Conservation (phyloP, 2,797 vertebrate species). For the Phyllotis vaccarum region DNA sequence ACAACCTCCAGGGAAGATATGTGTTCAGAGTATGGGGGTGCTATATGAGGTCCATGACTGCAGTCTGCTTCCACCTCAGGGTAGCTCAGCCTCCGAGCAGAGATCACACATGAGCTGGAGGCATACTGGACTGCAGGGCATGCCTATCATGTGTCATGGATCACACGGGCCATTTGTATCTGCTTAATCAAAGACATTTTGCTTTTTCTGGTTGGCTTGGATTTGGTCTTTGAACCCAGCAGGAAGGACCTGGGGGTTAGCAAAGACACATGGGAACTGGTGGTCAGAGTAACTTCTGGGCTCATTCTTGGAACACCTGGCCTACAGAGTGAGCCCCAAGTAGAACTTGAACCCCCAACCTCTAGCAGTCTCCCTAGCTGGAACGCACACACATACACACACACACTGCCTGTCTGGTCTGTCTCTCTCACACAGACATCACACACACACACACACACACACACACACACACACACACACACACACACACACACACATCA, state of each 20-base stretch:
- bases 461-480: neutral
- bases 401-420: neutral
- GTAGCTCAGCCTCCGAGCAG: neutral
- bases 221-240: neutral
- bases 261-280: neutral
- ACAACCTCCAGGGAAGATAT: neutral
- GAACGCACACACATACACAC: no score
- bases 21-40: neutral
- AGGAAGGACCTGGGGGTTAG: neutral
- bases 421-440: no score
- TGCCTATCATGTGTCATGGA: neutral
- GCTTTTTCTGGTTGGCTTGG: neutral
- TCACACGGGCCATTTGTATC: neutral
- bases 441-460: neutral
- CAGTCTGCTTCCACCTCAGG: neutral
- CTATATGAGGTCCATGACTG: neutral
- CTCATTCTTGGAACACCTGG: accelerated
- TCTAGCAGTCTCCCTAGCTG: no score
- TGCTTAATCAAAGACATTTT: constrained; percentile 34
- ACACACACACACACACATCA: no score
- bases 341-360: neutral
- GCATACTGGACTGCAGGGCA: neutral
- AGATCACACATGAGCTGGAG: neutral
- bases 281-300: neutral
- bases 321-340: neutral